Conservation (phyloP, 2,797 vertebrate genomes). For the Pampus argenteus region DNA sequence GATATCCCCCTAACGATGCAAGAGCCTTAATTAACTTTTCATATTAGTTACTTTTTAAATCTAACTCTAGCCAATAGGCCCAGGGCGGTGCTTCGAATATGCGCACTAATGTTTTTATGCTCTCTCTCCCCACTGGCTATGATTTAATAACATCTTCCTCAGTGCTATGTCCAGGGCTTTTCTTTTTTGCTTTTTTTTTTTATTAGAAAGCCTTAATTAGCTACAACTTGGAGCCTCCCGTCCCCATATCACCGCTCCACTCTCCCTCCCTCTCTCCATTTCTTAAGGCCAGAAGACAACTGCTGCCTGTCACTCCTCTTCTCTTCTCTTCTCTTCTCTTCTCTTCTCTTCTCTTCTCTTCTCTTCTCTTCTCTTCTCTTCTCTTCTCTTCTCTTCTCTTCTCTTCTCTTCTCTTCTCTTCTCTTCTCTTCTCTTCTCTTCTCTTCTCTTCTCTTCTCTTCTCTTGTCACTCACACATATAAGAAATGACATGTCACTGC, state of each 20-base stretch:
- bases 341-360: neutral
- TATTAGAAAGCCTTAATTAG: slow-evolving; percentile 83
- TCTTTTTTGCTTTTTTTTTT: slow-evolving; percentile 69
- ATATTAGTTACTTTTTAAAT: slow-evolving; percentile 85
- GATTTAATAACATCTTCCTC: slow-evolving; percentile 82
- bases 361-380: slow-evolving; percentile 10
- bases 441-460: slow-evolving; percentile 28
- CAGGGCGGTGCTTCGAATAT: slow-evolving; percentile 75
- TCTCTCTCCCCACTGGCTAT: slow-evolving; percentile 76
- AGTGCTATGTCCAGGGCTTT: slow-evolving; percentile 70
- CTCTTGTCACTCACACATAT: slow-evolving; percentile 56
- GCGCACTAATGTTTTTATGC: slow-evolving; percentile 67
- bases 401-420: neutral
- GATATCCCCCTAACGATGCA: slow-evolving; percentile 39
- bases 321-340: slow-evolving; percentile 6
- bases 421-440: slow-evolving; percentile 1
- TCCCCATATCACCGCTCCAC: slow-evolving; percentile 31
- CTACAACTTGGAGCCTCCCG: slow-evolving; percentile 60
- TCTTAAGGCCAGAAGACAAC: slow-evolving; percentile 33
- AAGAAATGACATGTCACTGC: slow-evolving; percentile 56
- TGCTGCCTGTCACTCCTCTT: slow-evolving; percentile 25
- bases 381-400: neutral
- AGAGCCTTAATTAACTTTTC: slow-evolving; percentile 80
- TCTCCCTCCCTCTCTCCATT: slow-evolving; percentile 20
- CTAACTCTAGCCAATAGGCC: slow-evolving; percentile 74